phyloP scores from a whole-genome alignment of 2,888 invertebrate genomes.

The Drosophila mimetica region DNA sequence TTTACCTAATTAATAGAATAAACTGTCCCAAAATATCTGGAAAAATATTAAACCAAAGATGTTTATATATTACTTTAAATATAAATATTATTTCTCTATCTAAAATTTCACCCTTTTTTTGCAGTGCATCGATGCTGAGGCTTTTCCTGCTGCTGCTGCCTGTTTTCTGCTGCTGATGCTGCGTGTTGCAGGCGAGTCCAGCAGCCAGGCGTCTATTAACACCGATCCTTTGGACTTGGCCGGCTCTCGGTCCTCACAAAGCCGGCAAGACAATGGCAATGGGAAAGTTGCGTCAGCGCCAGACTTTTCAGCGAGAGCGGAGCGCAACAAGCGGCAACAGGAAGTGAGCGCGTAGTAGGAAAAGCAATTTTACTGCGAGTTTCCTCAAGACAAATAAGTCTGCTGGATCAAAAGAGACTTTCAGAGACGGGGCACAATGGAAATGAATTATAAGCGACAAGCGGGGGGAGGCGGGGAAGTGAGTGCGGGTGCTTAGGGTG shows the following conservation, averaged over 20 bases:
- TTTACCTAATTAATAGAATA: no score
- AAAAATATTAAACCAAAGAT: no score
- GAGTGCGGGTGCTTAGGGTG: slow-evolving; percentile 2
- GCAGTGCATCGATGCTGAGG: slow-evolving; percentile 10
- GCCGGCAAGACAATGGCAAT: slow-evolving; percentile 67
- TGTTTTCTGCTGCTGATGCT: slow-evolving; percentile 32
- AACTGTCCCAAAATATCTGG: no score
- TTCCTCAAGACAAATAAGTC: slow-evolving; percentile 83
- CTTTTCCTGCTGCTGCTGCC: slow-evolving; percentile 10
- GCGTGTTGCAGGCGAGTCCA: slow-evolving; percentile 42
- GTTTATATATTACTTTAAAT: no score
- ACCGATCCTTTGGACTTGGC: slow-evolving; percentile 69
- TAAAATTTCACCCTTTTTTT: neutral
- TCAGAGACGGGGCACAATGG: slow-evolving; percentile 74
- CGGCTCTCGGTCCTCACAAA: slow-evolving; percentile 6
- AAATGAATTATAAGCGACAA: slow-evolving; percentile 69
- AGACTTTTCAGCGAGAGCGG: slow-evolving; percentile 10
- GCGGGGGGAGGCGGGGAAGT: slow-evolving; percentile 8
- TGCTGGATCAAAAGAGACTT: slow-evolving; percentile 81
- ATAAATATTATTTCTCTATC: neutral
- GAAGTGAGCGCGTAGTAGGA: slow-evolving; percentile 74
- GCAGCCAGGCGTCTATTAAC: slow-evolving; percentile 73
- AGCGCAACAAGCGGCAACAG: slow-evolving; percentile 68
- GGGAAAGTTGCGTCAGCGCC: slow-evolving; percentile 62
- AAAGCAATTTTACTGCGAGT: slow-evolving; percentile 82